These are phyloP conservation scores for Drosophila parthenogenetica DNA, from an alignment of 2,888 invertebrate species.

Conservation along the genomic window DNA sequence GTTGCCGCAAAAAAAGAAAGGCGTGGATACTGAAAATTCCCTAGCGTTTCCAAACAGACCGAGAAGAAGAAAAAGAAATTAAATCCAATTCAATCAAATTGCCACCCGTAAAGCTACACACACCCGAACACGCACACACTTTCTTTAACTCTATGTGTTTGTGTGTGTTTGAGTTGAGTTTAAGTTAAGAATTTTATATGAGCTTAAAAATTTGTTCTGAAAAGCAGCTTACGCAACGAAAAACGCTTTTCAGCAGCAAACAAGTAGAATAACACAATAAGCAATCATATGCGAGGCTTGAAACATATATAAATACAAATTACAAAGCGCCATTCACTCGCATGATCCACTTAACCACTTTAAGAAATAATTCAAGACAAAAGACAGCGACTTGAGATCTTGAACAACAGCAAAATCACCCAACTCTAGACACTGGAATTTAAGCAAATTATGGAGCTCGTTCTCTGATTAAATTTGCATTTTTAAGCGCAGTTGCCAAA, in stretches of 20 bases:
- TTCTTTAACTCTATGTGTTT: neutral
- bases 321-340: conserved; percentile 1
- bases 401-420: neutral
- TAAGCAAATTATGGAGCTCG: conserved; percentile 8
- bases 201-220: conserved; percentile 17
- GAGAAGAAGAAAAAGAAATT: conserved; percentile 30
- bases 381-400: neutral
- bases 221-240: conserved; percentile 58
- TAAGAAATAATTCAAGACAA: neutral
- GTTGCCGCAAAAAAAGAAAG: neutral
- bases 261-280: neutral
- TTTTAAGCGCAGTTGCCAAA: no score
- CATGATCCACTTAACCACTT: conserved; percentile 4
- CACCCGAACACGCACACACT: neutral
- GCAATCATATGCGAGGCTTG: conserved; percentile 1
- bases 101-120: conserved; percentile 13
- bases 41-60: conserved; percentile 9
- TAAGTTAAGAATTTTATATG: conserved; percentile 28
- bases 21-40: conserved; percentile 23
- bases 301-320: conserved; percentile 11
- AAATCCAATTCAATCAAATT: conserved; percentile 56
- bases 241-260: conserved; percentile 34
- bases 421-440: neutral
- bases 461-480: no score
- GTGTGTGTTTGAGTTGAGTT: conserved; percentile 1